Percentiles rank a stretch among this genome's conserved stretches.
Conservation (phyloP, 1,140 invertebrate genomes). For the Gerris buenoi region DNA sequence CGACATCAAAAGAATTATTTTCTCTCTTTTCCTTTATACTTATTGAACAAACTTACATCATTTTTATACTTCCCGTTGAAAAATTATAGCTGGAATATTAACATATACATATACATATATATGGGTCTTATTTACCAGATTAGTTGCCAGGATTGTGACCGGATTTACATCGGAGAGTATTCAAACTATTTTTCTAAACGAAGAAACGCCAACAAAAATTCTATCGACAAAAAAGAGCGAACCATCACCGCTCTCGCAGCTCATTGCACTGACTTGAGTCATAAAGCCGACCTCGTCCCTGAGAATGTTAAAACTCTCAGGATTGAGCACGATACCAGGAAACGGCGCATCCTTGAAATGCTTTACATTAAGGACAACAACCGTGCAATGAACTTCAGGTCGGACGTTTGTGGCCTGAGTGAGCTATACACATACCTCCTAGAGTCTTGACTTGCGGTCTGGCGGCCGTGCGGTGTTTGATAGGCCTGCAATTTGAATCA, state of each 20-base stretch:
- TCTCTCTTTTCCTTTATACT: no score
- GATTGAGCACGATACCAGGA: neutral
- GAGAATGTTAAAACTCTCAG: neutral
- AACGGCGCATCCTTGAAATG: neutral
- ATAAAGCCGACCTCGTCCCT: neutral
- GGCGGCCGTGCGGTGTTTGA: no score
- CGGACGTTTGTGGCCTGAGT: neutral
- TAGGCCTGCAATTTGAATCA: no score
- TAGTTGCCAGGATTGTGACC: neutral
- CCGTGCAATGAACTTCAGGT: neutral
- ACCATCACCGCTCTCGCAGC: neutral
- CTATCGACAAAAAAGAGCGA: neutral
- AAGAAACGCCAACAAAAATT: neutral
- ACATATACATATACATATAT: no score
- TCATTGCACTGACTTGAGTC: neutral
- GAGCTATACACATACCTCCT: neutral
- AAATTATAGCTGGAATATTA: no score
- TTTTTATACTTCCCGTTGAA: no score
- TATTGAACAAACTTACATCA: no score
- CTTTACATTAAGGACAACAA: neutral
- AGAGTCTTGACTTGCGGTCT: no score
- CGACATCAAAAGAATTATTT: no score
- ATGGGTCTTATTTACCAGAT: neutral
- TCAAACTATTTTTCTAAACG: neutral
- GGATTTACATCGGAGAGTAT: neutral